Conservation (phyloP, 2,113 vertebrate genomes). For the Cyanocitta stelleri region DNA sequence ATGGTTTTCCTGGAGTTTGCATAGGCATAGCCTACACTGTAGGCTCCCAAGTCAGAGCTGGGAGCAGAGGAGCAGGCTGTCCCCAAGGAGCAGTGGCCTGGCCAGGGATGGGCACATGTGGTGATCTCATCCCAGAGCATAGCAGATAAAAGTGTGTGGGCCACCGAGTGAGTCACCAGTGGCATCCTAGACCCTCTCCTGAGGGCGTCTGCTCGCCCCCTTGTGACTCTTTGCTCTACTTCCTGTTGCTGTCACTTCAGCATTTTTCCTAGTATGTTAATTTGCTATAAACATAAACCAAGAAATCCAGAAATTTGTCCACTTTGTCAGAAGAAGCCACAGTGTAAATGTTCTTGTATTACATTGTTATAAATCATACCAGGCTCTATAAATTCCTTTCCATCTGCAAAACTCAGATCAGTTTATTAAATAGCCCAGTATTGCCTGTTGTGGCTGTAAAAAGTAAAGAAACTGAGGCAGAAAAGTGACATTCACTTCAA, state of each 20-base stretch:
- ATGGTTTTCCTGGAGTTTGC: neutral
- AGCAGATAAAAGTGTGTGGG: accelerated
- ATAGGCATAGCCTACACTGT: neutral
- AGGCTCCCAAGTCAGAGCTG: neutral
- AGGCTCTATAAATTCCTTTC: neutral
- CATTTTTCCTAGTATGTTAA: neutral
- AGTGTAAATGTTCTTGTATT: neutral
- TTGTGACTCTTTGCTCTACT: neutral
- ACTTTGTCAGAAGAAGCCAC: neutral
- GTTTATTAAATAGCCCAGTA: neutral
- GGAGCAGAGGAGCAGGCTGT: neutral
- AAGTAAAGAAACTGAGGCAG: neutral
- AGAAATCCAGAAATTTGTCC: neutral
- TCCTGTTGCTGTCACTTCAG: neutral
- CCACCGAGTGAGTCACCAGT: neutral
- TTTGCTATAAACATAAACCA: neutral
- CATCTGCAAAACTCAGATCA: neutral
- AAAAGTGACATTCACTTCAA: neutral
- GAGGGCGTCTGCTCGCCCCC: neutral
- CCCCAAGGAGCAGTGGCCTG: accelerated
- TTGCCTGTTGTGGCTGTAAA: neutral
- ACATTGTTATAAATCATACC: neutral
- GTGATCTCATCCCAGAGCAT: neutral
- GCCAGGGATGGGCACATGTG: accelerated
- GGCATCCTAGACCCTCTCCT: neutral